Evolutionary conservation across 1,140 invertebrate species (phyloP).

Genomic region (Procambarus virginalis): DNA sequence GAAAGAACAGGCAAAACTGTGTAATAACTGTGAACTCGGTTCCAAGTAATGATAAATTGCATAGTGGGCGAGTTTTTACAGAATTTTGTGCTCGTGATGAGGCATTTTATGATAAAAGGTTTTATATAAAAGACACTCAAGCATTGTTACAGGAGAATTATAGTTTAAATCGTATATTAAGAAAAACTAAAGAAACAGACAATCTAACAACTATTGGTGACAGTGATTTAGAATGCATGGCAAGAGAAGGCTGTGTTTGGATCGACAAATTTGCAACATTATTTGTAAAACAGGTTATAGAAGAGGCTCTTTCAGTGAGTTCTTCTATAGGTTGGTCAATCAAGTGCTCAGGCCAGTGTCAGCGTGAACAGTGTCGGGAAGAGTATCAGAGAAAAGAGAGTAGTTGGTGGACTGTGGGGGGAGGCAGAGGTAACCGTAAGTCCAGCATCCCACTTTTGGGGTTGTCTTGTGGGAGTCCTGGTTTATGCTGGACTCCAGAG

Average conservation of each 20-base stretch:
- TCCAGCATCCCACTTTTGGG: slow-evolving; percentile 61
- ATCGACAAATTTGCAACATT: slow-evolving; percentile 62
- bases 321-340: slow-evolving; percentile 59
- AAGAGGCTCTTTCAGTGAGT: slow-evolving; percentile 56
- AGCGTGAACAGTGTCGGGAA: slow-evolving; percentile 61
- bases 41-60: slow-evolving; percentile 23
- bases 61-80: slow-evolving; percentile 30
- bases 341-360: slow-evolving; percentile 63
- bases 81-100: slow-evolving; percentile 36
- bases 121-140: slow-evolving; percentile 34
- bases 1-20: slow-evolving; percentile 50
- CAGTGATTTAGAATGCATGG: slow-evolving; percentile 53
- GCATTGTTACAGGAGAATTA: slow-evolving; percentile 47
- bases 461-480: slow-evolving; percentile 58
- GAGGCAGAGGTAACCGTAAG: slow-evolving; percentile 57
- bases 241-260: slow-evolving; percentile 57
- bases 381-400: slow-evolving; percentile 60
- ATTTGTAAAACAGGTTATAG: slow-evolving; percentile 61
- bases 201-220: slow-evolving; percentile 12
- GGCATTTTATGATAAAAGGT: slow-evolving; percentile 51
- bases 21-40: slow-evolving; percentile 50
- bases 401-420: slow-evolving; percentile 47
- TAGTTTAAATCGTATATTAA: slow-evolving; percentile 46
- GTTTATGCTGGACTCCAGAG: slow-evolving; percentile 60
- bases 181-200: slow-evolving; percentile 36